Evolutionary conservation across 2,888 invertebrate genomes (phyloP), one percentile per base, ranked within the genome.

Genomic region (Pharmacophagus antenor): DNA sequence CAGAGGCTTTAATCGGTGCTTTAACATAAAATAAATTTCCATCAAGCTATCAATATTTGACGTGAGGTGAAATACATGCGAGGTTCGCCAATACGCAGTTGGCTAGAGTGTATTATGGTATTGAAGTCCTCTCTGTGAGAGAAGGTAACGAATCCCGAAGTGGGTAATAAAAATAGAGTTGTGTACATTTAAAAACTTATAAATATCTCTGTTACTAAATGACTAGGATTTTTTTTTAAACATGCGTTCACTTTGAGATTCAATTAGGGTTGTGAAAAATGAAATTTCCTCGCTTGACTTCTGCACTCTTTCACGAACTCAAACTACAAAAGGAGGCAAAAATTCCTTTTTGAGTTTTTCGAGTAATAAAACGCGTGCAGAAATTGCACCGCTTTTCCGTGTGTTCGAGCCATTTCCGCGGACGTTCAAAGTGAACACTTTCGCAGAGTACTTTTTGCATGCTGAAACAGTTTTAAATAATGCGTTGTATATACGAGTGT

Each of bases 331-430:
- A 53, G 25, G 48, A 41, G 47, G 15, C n/a, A n/a, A 58, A 53
- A 58, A 48, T 47, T 53, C 54, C 37, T 54, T 59, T 49, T 25
- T 12, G 49, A 54, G 48, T 42, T 42, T n/a, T 58, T 54, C 53
- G 25, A 41, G 49, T 42, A 59, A 59, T 59, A 59, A 54, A 53
- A 59, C 49, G 54, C 53, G 49, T 49, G 54, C 20, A 49, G 54
- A 59, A 54, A 49, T 59, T 59, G 54, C 44, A 48, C 15, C 42
- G 49, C 54, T 59, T 49, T 59, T 37, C 50, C 47, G 46, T 52
- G 23, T 47, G 51, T 58, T 58, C 53, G 54, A 48, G 49, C 54
- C 49, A 59, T 59, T 54, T 59, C 53, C 59, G 41, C 48, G 21
- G 44, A 58, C 49, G 48, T 31, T 21, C 54, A 59, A 49, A 54